These are phyloP conservation scores for Chascanopsetta lugubris DNA, from an alignment of 2,113 vertebrate genomes.

Conservation along the genomic window DNA sequence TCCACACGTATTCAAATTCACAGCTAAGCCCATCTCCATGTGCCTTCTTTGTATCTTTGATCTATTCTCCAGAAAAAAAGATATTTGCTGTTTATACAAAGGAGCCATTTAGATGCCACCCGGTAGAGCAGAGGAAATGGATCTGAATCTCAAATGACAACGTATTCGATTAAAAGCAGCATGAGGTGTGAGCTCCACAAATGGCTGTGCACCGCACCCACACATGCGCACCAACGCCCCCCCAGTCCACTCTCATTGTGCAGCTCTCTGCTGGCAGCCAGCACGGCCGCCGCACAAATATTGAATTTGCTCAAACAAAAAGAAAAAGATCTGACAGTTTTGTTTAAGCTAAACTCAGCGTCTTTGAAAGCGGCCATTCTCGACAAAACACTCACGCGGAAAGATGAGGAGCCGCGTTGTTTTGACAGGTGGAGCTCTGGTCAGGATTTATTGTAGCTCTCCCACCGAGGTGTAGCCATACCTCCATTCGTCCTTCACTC, in stretches of 20 bases:
- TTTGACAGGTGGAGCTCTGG: slow-evolving; percentile 38
- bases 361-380: slow-evolving; percentile 10
- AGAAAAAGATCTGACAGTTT: neutral
- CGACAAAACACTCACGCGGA: neutral
- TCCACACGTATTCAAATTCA: slow-evolving; percentile 67
- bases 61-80: slow-evolving; percentile 59
- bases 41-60: slow-evolving; percentile 53
- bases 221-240: slow-evolving; percentile 15
- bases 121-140: slow-evolving; percentile 23
- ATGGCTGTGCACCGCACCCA: slow-evolving; percentile 20
- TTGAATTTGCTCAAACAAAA: slow-evolving; percentile 13
- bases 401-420: slow-evolving; percentile 16
- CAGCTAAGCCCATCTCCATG: slow-evolving; percentile 52
- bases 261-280: neutral
- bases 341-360: slow-evolving; percentile 23
- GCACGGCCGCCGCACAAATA: slow-evolving; percentile 15
- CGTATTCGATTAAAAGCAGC: slow-evolving; percentile 61
- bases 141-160: slow-evolving; percentile 60
- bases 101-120: slow-evolving; percentile 39
- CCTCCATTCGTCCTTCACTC: slow-evolving; percentile 35
- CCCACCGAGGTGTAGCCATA: slow-evolving; percentile 28
- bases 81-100: slow-evolving; percentile 67
- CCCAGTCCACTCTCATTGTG: neutral
- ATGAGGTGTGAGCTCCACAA: slow-evolving; percentile 22
- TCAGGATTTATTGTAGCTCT: slow-evolving; percentile 42